Percentiles rank a stretch among this genome's conserved stretches.
Conservation (phyloP, 2,797 vertebrate species). For the Cichlasoma orientale region DNA sequence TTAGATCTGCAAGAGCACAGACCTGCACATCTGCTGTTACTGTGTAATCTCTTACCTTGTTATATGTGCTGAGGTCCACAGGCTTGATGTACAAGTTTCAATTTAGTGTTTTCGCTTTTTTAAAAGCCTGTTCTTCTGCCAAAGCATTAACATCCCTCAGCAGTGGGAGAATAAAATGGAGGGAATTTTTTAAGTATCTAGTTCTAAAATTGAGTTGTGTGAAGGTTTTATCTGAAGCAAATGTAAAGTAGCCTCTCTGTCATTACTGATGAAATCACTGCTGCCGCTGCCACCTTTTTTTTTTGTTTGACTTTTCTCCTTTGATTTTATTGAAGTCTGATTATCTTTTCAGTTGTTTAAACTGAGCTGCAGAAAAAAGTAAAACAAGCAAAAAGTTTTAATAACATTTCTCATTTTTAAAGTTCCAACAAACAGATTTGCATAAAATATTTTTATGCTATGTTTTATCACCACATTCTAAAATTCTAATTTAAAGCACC, state of each 20-base stretch:
- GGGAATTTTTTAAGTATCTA: background rate
- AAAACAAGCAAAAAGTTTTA: no score
- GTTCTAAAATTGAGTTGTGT: background rate
- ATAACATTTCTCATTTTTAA: background rate
- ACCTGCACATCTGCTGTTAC: background rate
- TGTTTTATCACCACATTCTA: background rate
- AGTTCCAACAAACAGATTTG: background rate
- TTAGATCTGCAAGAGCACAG: background rate
- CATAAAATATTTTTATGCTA: background rate
- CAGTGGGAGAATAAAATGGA: background rate
- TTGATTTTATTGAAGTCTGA: background rate
- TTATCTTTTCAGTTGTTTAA: background rate
- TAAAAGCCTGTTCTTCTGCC: background rate
- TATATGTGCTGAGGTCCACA: background rate
- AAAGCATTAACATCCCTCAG: background rate
- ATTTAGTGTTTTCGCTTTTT: background rate
- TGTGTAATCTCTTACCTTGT: background rate
- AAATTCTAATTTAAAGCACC: no score
- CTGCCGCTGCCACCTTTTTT: background rate
- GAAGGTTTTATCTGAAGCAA: background rate
- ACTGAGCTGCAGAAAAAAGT: no score
- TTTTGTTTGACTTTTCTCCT: background rate
- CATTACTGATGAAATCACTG: background rate
- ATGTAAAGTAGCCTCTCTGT: background rate
- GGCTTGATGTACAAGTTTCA: background rate